Base-by-base conservation (phyloP, 2,113 vertebrate genomes). In the Scolopax mira region DNA sequence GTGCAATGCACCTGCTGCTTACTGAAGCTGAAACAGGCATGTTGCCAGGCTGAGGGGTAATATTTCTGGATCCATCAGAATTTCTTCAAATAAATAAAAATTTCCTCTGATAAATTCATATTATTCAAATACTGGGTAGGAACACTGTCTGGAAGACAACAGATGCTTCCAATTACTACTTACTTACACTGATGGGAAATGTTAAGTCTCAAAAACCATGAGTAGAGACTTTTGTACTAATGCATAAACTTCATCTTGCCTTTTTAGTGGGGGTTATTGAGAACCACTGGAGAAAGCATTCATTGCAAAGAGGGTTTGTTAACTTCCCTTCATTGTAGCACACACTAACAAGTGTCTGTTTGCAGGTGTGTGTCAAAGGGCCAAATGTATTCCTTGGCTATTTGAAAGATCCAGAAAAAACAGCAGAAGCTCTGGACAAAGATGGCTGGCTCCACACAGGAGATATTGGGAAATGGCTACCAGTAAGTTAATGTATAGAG, bases 401-500 rank as follows among this genome's bases (percentile, higher is more conserved):
- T 96, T 96, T 99, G 93, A 99, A 99, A 58, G 99, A 99, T 69
- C 98, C 98, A 4, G 99, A 98, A 66, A 99, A 97, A 97, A 99
- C 99, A 0, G 98, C 98, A 0, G 99, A 99, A 95, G 98, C 97
- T 18, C 91, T 99, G 52, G 99, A 99, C 89, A 92, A 98, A 92
- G 98, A 99, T 6, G 99, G 99, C 65, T 99, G 99, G 99, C 98
- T 99, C 80, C 99, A 99, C 96, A 99, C 99, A 3, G 99, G 99
- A 77, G 99, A 99, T 96, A 96, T 99, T 79, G 99, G 99, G 51
- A 99, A 99, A 88, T 99, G 99, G 99, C 97, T 99, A 79, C 99
- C 99, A 57, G 99, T 99, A 98, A 98, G 98, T 96, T 28, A 52
- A 74, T 10, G 8, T 42, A 7, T 0, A 61, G 19, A 51, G 48